Percentiles rank a stretch among this genome's conserved stretches.
Conservation (phyloP, 2,888 invertebrate species). For the Halictus quadricinctus region DNA sequence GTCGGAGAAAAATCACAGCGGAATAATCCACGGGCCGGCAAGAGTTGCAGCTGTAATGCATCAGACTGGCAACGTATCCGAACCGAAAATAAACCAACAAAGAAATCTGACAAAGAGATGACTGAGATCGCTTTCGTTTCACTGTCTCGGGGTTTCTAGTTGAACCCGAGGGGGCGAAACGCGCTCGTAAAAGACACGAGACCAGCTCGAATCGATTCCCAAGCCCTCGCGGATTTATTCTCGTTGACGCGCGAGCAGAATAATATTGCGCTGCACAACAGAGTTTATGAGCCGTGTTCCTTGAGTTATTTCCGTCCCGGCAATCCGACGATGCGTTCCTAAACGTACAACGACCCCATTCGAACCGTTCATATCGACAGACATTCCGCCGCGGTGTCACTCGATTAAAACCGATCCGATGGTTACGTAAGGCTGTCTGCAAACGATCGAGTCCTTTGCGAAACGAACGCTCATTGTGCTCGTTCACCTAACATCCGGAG, state of each 20-base stretch:
- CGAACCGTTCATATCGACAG: constrained; percentile 63
- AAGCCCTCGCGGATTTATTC: constrained; percentile 53
- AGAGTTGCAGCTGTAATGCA: background rate
- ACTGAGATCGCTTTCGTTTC: background rate
- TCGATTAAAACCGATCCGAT: constrained; percentile 59
- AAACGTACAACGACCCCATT: constrained; percentile 77
- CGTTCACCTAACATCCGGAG: background rate
- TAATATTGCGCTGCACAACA: constrained; percentile 65
- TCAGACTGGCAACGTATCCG: background rate
- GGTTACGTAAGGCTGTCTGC: constrained; percentile 47
- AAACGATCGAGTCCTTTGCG: background rate
- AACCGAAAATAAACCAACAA: background rate
- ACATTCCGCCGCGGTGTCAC: constrained; percentile 57
- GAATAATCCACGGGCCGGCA: background rate
- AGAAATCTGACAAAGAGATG: constrained; percentile 2
- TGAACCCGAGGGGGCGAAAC: background rate
- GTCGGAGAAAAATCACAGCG: background rate
- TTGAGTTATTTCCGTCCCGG: constrained; percentile 75
- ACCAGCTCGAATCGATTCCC: constrained; percentile 41
- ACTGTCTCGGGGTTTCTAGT: background rate
- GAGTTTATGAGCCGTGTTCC: constrained; percentile 75
- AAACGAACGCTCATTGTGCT: background rate
- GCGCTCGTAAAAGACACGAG: background rate
- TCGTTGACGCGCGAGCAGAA: constrained; percentile 49
- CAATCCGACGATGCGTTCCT: constrained; percentile 76